Evolutionary conservation across 2,113 vertebrate species (phyloP), one percentile per base, ranked within the genome.

Genomic region (Ptyas mucosa): DNA sequence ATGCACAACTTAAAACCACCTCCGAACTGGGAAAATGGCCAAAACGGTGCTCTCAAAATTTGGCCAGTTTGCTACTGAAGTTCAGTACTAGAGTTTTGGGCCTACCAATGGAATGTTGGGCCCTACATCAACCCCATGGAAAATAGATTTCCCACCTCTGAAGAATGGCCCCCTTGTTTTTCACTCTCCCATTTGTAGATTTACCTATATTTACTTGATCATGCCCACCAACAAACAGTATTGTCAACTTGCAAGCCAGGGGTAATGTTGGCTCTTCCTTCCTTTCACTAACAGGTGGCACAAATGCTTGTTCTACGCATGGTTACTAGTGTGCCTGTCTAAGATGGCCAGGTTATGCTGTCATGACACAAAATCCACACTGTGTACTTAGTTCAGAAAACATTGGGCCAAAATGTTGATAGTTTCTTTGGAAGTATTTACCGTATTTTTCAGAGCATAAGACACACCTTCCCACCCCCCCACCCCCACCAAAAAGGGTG

Each of bases 381-480:
- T 26, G 21, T 23, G 26, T 24, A 24, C 18, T 46, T 61, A 58
- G 3, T 61, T 58, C 55, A 61, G 8, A 5, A 61, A 89, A 57
- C 39, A 46, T 46, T 46, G 12, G 23, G n/a, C 34, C 69, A 81
- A 81, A 81, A 81, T 39, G 49, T 87, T 52, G 26, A 20, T 51
- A 52, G 11, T 51, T 21, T 87, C 26, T n/a, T n/a, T n/a, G 51
- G 26, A 53, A 87, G 43, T 87, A 49, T 51, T 49, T 86, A 46
- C 43, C 43, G 0, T 46, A 46, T 46, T 46, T 46, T 46, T 4
- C 43, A 0, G 43, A 46, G 43, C 5, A 46, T 46, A 46, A 46
- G 3, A 46, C 4, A 0, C 43, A 46, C 43, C 43, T 46, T 46
- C 5, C 5, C 5, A 3, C 4, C 43, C 43, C 3, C 2, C 0